Evolutionary conservation across 2,888 invertebrate genomes (phyloP).

Genomic region (Hetaerina titia): DNA sequence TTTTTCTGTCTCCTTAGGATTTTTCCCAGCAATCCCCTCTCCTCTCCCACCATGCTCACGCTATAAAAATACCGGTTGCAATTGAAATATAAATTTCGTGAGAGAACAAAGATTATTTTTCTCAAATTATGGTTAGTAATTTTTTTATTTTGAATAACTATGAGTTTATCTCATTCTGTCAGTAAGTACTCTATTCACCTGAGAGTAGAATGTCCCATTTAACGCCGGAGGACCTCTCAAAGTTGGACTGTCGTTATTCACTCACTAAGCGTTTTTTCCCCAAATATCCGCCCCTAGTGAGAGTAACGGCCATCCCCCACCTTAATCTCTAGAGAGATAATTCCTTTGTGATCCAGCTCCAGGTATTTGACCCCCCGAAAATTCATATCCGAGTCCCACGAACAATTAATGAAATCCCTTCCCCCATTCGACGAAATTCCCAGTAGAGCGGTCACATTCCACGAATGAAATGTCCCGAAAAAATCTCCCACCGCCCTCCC

Average conservation of each 20-base stretch:
- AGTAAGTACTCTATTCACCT: too few relatives aligned
- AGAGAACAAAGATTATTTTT: too few relatives aligned
- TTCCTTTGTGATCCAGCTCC: background rate
- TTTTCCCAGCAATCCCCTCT: too few relatives aligned
- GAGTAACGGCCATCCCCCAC: background rate
- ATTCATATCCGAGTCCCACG: background rate
- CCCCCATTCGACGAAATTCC: background rate
- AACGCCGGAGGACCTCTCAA: background rate
- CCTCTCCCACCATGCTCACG: too few relatives aligned
- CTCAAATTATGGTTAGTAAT: too few relatives aligned
- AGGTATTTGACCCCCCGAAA: background rate
- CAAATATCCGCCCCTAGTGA: background rate
- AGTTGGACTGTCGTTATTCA: background rate
- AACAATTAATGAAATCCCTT: background rate
- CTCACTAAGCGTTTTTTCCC: background rate
- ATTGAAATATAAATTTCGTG: too few relatives aligned
- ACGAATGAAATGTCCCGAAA: background rate
- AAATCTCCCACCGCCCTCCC: background rate
- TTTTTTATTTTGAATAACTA: too few relatives aligned
- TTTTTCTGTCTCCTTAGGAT: too few relatives aligned
- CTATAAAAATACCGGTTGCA: too few relatives aligned
- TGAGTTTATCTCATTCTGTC: too few relatives aligned
- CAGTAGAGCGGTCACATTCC: background rate
- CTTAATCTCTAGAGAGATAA: background rate
- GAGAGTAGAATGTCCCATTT: background rate